These are phyloP conservation scores for Paradoxurus hermaphroditus DNA, from an alignment of 2,113 vertebrate genomes.

Conservation along the genomic window DNA sequence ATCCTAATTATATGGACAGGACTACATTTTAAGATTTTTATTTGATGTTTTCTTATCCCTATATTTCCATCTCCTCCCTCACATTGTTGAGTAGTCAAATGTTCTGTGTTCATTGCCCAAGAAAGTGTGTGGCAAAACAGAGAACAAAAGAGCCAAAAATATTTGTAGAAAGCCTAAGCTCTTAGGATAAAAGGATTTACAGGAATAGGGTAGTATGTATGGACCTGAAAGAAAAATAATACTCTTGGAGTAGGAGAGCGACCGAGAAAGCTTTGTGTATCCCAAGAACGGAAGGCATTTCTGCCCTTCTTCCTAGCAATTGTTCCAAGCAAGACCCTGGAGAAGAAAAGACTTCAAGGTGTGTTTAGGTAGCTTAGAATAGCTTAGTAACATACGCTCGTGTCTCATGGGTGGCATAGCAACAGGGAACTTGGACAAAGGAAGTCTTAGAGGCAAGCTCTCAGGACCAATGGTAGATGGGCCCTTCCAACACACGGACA, in stretches of 20 bases:
- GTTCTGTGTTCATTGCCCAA: background rate
- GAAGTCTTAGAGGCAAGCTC: background rate
- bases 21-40: slow-evolving; percentile 20
- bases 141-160: background rate
- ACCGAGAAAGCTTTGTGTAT: background rate
- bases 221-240: background rate
- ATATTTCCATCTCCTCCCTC: background rate
- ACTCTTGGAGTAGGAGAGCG: background rate
- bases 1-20: background rate
- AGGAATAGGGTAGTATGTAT: background rate
- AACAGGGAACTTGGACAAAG: background rate
- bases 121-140: background rate
- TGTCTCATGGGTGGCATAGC: background rate
- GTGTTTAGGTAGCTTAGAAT: background rate
- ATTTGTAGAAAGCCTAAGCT: background rate
- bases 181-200: background rate
- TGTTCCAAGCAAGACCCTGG: background rate
- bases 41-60: background rate
- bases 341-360: background rate
- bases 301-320: background rate
- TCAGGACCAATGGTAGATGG: background rate
- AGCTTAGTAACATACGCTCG: background rate
- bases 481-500: background rate
- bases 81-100: background rate
- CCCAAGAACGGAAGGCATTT: background rate